phyloP scores from a whole-genome alignment of 2,888 invertebrate genomes.

The Megalurothrips usitatus region DNA sequence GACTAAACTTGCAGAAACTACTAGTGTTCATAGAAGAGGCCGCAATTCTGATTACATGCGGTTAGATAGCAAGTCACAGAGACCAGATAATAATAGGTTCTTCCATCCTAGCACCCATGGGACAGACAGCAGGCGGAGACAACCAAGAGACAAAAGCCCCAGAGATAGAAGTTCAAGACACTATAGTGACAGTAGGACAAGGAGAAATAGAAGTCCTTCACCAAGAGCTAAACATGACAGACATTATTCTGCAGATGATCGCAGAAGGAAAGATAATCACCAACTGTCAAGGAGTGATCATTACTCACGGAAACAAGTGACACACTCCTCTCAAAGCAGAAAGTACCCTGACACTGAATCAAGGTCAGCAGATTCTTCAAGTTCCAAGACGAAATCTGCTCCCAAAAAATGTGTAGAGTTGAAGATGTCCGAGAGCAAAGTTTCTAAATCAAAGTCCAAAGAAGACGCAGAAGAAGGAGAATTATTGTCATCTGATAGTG shows the following conservation, averaged over 20 bases:
- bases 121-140: not conserved
- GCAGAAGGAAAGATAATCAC: not conserved
- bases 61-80: too few relatives aligned
- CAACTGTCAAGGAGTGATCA: not conserved
- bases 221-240: not conserved
- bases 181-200: not conserved
- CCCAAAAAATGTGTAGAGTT: not conserved
- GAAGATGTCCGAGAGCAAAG: not conserved
- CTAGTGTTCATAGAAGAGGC: too few relatives aligned
- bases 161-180: not conserved
- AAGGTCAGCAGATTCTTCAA: not conserved
- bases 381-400: not conserved
- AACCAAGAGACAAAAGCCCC: not conserved
- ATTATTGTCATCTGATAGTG: not conserved
- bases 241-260: not conserved
- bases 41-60: too few relatives aligned
- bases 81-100: too few relatives aligned
- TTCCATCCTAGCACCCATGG: not conserved
- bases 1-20: too few relatives aligned
- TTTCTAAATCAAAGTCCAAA: not conserved
- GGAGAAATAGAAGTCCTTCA: not conserved
- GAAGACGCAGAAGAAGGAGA: not conserved
- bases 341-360: not conserved
- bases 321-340: not conserved
- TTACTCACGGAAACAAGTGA: not conserved